Conservation (phyloP, 2,888 invertebrate genomes). For the Andrena camellia region DNA sequence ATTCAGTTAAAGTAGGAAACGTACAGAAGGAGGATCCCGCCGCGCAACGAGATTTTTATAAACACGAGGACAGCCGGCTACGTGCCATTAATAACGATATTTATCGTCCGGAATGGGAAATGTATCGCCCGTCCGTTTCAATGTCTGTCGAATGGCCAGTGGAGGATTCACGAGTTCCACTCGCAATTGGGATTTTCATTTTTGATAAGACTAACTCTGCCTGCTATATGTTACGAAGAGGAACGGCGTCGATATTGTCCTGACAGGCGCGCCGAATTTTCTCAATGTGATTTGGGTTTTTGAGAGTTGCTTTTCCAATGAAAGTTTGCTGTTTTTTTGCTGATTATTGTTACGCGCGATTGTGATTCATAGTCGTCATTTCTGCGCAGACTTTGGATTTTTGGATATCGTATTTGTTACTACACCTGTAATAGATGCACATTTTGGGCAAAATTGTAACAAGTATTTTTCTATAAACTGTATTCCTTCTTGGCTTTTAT, state of each 20-base stretch:
- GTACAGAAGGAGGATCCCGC: constrained; percentile 15
- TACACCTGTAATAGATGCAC: too few species aligned
- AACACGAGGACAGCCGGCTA: constrained; percentile 18
- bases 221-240: not conserved
- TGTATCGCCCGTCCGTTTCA: constrained; percentile 31
- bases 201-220: constrained; percentile 46
- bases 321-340: too few species aligned
- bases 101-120: constrained; percentile 31
- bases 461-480: too few species aligned
- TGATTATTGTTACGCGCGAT: too few species aligned
- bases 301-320: too few species aligned
- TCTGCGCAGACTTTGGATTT: too few species aligned
- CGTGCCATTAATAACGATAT: constrained; percentile 48
- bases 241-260: not conserved
- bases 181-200: constrained; percentile 58
- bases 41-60: constrained; percentile 43
- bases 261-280: not conserved
- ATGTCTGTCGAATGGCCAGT: constrained; percentile 1
- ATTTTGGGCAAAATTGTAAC: too few species aligned
- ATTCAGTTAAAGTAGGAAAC: constrained; percentile 58
- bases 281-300: too few species aligned
- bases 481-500: too few species aligned
- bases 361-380: too few species aligned
- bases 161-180: constrained; percentile 29
- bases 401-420: too few species aligned